Evolutionary conservation across 2,888 invertebrate genomes (phyloP).

Genomic region (Pseudolycoriella hygida): DNA sequence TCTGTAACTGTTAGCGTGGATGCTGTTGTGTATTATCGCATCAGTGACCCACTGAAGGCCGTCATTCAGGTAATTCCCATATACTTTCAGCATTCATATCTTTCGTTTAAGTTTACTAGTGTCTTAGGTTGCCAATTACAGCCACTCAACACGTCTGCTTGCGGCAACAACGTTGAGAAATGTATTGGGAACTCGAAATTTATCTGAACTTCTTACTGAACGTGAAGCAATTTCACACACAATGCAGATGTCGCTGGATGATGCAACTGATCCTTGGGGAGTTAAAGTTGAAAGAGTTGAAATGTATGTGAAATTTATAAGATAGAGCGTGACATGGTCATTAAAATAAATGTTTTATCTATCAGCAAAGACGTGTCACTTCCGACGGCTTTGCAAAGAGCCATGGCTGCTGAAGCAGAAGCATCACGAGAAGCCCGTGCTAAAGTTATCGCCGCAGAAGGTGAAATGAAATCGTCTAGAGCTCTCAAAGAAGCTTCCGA

Average conservation of each 20-base stretch:
- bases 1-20: slow-evolving; percentile 89
- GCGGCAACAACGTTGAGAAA: slow-evolving; percentile 77
- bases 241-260: slow-evolving; percentile 72
- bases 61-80: slow-evolving; percentile 32
- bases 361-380: slow-evolving; percentile 59
- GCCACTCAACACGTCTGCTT: slow-evolving; percentile 63
- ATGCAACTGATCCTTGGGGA: slow-evolving; percentile 74
- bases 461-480: slow-evolving; percentile 64
- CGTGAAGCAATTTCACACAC: slow-evolving; percentile 79
- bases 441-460: slow-evolving; percentile 68
- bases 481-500: slow-evolving; percentile 72
- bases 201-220: slow-evolving; percentile 83
- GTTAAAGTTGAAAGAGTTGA: slow-evolving; percentile 89
- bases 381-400: slow-evolving; percentile 57
- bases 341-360: neutral
- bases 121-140: slow-evolving; percentile 47
- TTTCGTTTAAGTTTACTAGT: slow-evolving; percentile 11
- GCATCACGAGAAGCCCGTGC: slow-evolving; percentile 62
- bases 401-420: slow-evolving; percentile 72
- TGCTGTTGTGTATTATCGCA: slow-evolving; percentile 71
- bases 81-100: neutral
- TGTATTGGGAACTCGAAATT: slow-evolving; percentile 78
- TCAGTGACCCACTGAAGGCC: slow-evolving; percentile 60
- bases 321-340: too few relatives aligned
- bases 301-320: slow-evolving; percentile 44